Base-by-base conservation (phyloP, 2,888 invertebrate genomes). In the Odiellus spinosus region DNA sequence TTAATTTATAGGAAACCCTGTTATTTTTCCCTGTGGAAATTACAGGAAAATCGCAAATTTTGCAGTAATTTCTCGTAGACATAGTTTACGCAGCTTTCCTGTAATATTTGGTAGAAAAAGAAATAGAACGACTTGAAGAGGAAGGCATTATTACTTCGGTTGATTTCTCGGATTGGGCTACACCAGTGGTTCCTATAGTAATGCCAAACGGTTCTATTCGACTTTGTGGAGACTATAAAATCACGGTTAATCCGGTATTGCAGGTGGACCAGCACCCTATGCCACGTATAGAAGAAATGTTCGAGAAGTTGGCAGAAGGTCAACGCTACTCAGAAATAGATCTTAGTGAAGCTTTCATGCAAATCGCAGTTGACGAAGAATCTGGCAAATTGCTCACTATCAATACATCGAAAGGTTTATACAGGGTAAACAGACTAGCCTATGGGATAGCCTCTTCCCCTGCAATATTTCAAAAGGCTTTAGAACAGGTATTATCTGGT, bases 371-470 rank as follows among this genome's bases (percentile, higher is more conserved):
- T 4, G 57, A 61, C 21, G 51, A 58, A 18, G 48, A 49, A 6
- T 59, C 55, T 14, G 48, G 56, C 42, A 40, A 59, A 47, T 51
- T 55, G 12, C 45, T 58, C 19, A 57, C 56, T n/a, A 54, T 61
- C 11, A 61, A 59, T 49, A 62, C 58, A 10, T 53, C 56, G 44
- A 46, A 53, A 40, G 60, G 59, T 14, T 51, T 59, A 38, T 59
- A 53, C 52, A 43, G 48, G n/a, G 58, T 50, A 48, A 59, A 49
- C 41, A 41, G 57, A 15, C 47, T 59, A 42, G 58, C 63, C 11
- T 64, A 59, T 53, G 64, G 64, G 1, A 59, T 64, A 40, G 62
- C 62, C 32, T 60, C 63, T 14, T 62, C 63, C 14, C 60, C 61
- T 10, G 59, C 59, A 5, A 63, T 63, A 39, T 64, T 63, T 54